Evolutionary conservation across 2,888 invertebrate genomes (phyloP), one percentile per base, ranked within the genome.

Genomic region (Chymomyza caudatula): DNA sequence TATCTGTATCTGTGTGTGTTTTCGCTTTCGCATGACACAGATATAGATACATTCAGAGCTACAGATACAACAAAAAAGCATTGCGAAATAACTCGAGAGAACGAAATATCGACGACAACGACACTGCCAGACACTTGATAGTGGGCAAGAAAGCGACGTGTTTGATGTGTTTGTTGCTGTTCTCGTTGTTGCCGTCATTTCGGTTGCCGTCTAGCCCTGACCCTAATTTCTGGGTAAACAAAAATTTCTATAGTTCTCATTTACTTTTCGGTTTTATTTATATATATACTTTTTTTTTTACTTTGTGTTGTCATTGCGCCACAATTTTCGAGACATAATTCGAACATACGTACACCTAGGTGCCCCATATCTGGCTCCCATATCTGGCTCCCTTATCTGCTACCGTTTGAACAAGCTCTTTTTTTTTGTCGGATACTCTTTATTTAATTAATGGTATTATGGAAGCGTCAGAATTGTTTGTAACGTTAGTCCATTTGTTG

Each of bases 11-110:
- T 61, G 52, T 53, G 57, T 58, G 44, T 49, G 60, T 76, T 76
- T 83, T 86, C 73, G 86, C 71, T 84, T 81, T 84, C 82, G 78
- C 65, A 74, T 85, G 81, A 78, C 81, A 82, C 85, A 84, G 65
- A 85, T 66, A 85, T 64, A 69, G 42, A 61, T 29, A 65, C 23
- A 70, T 29, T 60, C 29, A 51, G n/a, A 70, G 20, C 63, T 23
- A 77, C 51, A 54, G 20, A 25, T 15, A 47, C 25, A 42, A 44
- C 57, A 22, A 60, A 42, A 42, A 51, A 37, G 11, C 29, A 37
- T 37, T 37, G 29, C 29, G 29, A 37, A 37, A 37, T 37, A 37
- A 37, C 29, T 8, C 29, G 11, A 37, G 29, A 37, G 29, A 37
- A 37, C 29, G 29, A 37, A 37, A 37, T 37, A 37, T 37, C 29